phyloP scores from a whole-genome alignment of 2,888 invertebrate genomes.

The Autographa gamma region DNA sequence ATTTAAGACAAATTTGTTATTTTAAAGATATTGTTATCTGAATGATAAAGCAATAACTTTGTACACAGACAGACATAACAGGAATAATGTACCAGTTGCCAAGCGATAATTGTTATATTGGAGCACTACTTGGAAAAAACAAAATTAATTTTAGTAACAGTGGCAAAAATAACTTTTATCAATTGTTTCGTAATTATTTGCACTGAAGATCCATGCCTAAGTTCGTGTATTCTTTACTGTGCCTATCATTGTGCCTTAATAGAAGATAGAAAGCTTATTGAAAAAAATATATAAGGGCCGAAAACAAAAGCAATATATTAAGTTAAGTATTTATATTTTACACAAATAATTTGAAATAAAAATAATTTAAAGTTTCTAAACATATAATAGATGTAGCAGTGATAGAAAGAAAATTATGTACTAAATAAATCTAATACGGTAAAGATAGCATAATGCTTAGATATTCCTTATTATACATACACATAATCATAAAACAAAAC shows the following conservation, averaged over 20 bases:
- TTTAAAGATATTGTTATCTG: constrained; percentile 55
- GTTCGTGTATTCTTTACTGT: constrained; percentile 26
- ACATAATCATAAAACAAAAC: constrained; percentile 23
- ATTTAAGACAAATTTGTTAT: constrained; percentile 58
- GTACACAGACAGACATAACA: constrained; percentile 57
- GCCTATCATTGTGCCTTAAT: too few relatives aligned
- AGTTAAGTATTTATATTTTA: constrained; percentile 10
- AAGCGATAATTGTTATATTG: constrained; percentile 45
- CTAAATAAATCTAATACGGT: neutral
- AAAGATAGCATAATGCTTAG: neutral
- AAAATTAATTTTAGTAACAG: constrained; percentile 53
- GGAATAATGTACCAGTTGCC: constrained; percentile 53
- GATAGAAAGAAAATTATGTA: neutral
- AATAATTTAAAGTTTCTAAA: constrained; percentile 18
- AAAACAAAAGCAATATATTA: neutral
- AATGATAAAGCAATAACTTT: constrained; percentile 46
- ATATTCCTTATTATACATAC: constrained; percentile 9
- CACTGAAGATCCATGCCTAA: constrained; percentile 28
- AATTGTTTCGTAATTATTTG: constrained; percentile 34
- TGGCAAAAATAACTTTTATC: constrained; percentile 52
- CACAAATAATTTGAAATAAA: constrained; percentile 18
- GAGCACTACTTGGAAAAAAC: constrained; percentile 35
- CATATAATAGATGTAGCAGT: constrained; percentile 6
- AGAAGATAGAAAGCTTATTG: too few relatives aligned
- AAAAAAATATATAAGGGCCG: too few relatives aligned